Percentiles rank a stretch among this genome's conserved stretches.
Conservation (phyloP, 2,888 invertebrate species). For the Brenthis daphne region DNA sequence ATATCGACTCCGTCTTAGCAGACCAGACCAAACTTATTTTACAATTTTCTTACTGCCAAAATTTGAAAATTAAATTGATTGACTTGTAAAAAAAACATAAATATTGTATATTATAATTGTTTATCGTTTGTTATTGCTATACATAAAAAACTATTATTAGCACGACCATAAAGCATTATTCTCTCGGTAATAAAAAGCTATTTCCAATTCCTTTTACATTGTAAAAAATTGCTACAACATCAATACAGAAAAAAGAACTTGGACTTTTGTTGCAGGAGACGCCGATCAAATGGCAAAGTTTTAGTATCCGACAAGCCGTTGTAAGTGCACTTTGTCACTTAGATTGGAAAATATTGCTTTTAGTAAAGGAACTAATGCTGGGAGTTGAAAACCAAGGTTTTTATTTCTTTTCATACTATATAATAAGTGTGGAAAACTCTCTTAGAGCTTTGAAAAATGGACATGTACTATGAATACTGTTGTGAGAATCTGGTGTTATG, state of each 20-base stretch:
- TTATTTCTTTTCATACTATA: constrained; percentile 13
- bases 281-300: constrained; percentile 73
- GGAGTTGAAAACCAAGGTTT: constrained; percentile 31
- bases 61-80: too few species aligned
- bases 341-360: constrained; percentile 81
- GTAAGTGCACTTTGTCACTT: constrained; percentile 82
- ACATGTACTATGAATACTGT: background rate
- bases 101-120: too few species aligned
- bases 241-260: constrained; percentile 24
- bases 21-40: too few species aligned
- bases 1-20: too few species aligned
- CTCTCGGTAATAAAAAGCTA: too few species aligned
- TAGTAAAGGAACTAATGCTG: constrained; percentile 54
- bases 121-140: too few species aligned
- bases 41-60: too few species aligned
- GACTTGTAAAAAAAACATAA: too few species aligned
- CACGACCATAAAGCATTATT: too few species aligned
- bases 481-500: too few species aligned
- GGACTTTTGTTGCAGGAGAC: constrained; percentile 54
- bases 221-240: constrained; percentile 18
- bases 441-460: background rate
- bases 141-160: too few species aligned
- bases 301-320: constrained; percentile 76
- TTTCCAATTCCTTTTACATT: constrained; percentile 9
- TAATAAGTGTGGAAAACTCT: constrained; percentile 3